Evolutionary conservation across 1,140 invertebrate species (phyloP).

Genomic region (Idris sp.): DNA sequence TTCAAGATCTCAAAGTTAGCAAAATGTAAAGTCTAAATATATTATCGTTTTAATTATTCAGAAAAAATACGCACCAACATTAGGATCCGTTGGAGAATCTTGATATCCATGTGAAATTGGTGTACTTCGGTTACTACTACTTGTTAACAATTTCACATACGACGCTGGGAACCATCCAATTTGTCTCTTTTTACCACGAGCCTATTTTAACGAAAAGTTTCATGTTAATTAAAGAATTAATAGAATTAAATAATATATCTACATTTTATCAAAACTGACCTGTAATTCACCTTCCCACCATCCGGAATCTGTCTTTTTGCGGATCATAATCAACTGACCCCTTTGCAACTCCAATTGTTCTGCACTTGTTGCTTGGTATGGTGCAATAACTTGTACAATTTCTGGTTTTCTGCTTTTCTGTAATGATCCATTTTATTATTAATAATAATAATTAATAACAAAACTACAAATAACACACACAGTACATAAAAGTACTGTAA

Average conservation of each 20-base stretch:
- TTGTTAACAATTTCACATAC: conserved; percentile 92
- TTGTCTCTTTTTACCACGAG: conserved; percentile 95
- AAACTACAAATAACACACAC: not conserved
- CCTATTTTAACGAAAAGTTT: conserved; percentile 77
- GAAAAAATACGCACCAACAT: conserved; percentile 74
- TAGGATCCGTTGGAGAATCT: conserved; percentile 78
- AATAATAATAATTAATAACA: conserved; percentile 2
- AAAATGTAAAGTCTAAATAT: too few relatives aligned
- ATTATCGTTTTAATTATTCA: too few relatives aligned
- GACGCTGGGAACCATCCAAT: conserved; percentile 98
- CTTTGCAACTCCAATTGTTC: conserved; percentile 94
- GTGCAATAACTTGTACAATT: conserved; percentile 92
- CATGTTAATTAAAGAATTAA: too few relatives aligned
- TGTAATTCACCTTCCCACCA: conserved; percentile 99
- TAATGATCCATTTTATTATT: conserved; percentile 17
- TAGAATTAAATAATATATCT: too few relatives aligned
- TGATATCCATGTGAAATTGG: conserved; percentile 83
- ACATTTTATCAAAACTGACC: conserved; percentile 76
- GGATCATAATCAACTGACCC: conserved; percentile 96
- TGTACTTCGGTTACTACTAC: conserved; percentile 84
- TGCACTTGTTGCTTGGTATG: conserved; percentile 91
- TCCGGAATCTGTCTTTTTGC: conserved; percentile 96
- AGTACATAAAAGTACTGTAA: too few relatives aligned
- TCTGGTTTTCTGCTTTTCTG: conserved; percentile 87
- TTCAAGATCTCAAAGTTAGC: too few relatives aligned